These are phyloP conservation scores for Hapalemur alaotrensis DNA, from an alignment of 2,797 vertebrate genomes.

Conservation along the genomic window DNA sequence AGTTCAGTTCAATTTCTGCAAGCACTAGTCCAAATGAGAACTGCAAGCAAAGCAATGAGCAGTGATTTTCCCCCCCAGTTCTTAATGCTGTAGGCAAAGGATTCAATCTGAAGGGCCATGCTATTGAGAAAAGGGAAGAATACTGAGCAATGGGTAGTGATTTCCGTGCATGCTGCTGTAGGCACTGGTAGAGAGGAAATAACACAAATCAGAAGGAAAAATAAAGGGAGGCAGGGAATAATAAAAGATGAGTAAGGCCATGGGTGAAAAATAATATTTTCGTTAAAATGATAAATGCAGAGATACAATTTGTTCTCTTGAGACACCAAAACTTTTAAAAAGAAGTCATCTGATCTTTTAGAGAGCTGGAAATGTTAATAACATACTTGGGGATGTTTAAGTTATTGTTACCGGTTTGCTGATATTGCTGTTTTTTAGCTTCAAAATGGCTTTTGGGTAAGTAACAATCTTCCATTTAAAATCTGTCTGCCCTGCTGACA, in stretches of 20 bases:
- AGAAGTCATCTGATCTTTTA: neutral
- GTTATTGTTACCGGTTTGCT: conserved; percentile 66
- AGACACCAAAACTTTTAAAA: conserved; percentile 42
- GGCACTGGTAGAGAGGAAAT: conserved; percentile 2
- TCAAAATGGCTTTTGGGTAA: conserved; percentile 69
- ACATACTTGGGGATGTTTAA: conserved; percentile 49
- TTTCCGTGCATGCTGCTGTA: conserved; percentile 37
- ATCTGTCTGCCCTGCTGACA: conserved; percentile 61
- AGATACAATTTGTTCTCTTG: conserved; percentile 4
- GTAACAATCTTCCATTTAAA: conserved; percentile 64
- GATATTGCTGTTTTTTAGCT: conserved; percentile 67
- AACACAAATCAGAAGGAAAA: neutral
- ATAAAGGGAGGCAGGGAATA: neutral
- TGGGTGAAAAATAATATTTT: conserved; percentile 36
- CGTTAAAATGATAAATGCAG: conserved; percentile 45
- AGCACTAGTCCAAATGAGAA: conserved; percentile 74
- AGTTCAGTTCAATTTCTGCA: conserved; percentile 75
- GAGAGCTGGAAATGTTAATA: conserved; percentile 43
- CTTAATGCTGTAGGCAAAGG: conserved; percentile 64
- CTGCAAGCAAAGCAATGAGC: conserved; percentile 70
- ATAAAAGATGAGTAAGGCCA: conserved; percentile 45
- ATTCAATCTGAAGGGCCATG: conserved; percentile 13
- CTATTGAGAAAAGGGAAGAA: conserved; percentile 47
- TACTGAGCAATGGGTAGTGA: conserved; percentile 9
- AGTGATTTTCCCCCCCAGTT: conserved; percentile 11